Base-by-base conservation (phyloP, 1,140 invertebrate species). In the Hetaerina americana region DNA sequence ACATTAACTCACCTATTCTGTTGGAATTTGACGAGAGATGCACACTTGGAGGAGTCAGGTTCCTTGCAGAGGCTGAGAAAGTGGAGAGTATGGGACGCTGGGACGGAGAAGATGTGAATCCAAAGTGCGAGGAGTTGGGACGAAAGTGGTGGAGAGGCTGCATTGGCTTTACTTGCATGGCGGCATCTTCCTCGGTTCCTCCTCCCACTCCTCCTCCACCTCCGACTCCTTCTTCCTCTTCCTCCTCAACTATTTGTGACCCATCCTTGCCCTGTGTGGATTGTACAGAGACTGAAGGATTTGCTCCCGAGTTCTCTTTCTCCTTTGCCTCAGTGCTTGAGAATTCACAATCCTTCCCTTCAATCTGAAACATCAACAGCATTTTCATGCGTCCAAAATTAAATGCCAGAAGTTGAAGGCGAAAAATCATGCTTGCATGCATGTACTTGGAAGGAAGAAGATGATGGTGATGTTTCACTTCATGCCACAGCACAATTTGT, bases 121-220 rank as follows among this genome's bases (percentile, higher is more conserved):
- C 40, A 57, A 57, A 57, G 22, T 57, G 40, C 2, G 40, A 57
- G 2, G 40, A 57, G 10, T n/a, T 57, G 10, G 40, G 40, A 18
- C 40, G 15, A 57, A 57, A 57, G 10, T 57, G 40, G 10, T 57
- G 82, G 57, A 97, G 82, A 0, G 94, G 94, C 74, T 92, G 88
- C 94, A 97, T 96, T 0, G 95, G 94, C 79, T 95, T 88, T n/a
- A 95, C 90, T 76, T 90, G 90, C 80, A 92, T 88, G 75, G 91
- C 83, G 0, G 89, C 85, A 76, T 92, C 92, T 71, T 92, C 91
- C 75, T 92, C 89, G 68, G 91, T 89, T 27, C 88, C 88, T 5
- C 40, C 40, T 5, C 40, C 40, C n/a, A n/a, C n/a, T n/a, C n/a
- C n/a, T 27, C 88, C 88, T 5, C 40, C 40, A 5, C 40, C 40